Evolutionary conservation across 1,140 invertebrate genomes (phyloP).

Genomic region (Pectinophora gossypiella): DNA sequence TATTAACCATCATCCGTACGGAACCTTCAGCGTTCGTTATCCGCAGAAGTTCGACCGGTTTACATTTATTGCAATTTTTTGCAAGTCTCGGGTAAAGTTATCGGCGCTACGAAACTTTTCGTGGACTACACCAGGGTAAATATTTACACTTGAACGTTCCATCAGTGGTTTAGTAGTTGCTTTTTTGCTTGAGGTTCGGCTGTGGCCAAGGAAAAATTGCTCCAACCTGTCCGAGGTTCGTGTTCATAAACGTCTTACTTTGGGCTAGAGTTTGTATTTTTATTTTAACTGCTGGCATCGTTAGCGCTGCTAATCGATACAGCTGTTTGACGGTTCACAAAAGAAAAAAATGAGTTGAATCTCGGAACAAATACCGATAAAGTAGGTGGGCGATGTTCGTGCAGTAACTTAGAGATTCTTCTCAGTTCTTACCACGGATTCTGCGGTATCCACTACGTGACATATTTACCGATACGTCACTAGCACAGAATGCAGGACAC

Average conservation of each 20-base stretch:
- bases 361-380: not conserved
- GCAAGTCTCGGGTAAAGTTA: constrained; percentile 39
- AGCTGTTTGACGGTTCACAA: not conserved
- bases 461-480: constrained; percentile 27
- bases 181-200: constrained; percentile 40
- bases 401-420: constrained; percentile 11
- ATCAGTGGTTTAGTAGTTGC: constrained; percentile 31
- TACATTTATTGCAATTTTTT: constrained; percentile 31
- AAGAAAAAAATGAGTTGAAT: not conserved
- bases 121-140: constrained; percentile 44
- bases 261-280: constrained; percentile 1
- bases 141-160: constrained; percentile 57
- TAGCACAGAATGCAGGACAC: constrained; percentile 28
- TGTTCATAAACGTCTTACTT: constrained; percentile 26
- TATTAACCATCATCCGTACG: not conserved
- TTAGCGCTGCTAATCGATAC: not conserved
- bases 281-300: not conserved
- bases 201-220: constrained; percentile 42
- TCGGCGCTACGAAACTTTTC: constrained; percentile 47
- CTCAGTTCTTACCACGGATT: constrained; percentile 18
- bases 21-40: not conserved
- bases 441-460: constrained; percentile 36
- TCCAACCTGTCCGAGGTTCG: constrained; percentile 29
- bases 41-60: constrained; percentile 12
- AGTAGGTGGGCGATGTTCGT: not conserved